Evolutionary conservation across 2,888 invertebrate species (phyloP).

Genomic region (Sabatieria punctata): DNA sequence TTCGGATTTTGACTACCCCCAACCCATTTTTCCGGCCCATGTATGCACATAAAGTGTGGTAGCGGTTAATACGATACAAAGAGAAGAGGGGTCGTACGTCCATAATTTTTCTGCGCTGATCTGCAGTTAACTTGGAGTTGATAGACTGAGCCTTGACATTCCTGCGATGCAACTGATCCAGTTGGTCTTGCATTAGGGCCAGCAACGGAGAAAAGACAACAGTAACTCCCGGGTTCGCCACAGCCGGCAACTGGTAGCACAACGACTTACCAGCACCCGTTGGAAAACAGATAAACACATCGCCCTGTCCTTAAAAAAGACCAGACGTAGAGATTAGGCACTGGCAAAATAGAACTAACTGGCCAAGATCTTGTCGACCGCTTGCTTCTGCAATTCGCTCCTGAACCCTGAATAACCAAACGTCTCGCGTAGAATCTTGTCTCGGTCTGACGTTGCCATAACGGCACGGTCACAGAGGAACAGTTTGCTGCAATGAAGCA

Average conservation of each 20-base stretch:
- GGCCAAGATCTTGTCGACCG: neutral
- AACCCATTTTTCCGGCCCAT: too few relatives aligned
- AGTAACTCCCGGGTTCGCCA: slow-evolving; percentile 57
- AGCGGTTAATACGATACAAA: too few relatives aligned
- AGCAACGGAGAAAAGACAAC: slow-evolving; percentile 87
- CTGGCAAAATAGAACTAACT: neutral
- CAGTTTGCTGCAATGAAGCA: neutral
- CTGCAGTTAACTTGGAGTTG: slow-evolving; percentile 68
- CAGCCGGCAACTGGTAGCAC: slow-evolving; percentile 87
- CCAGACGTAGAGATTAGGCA: neutral
- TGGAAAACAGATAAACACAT: slow-evolving; percentile 93
- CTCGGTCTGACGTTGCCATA: neutral
- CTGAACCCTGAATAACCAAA: neutral
- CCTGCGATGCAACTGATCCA: slow-evolving; percentile 58
- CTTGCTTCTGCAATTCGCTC: neutral
- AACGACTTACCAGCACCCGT: slow-evolving; percentile 90
- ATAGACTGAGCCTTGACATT: slow-evolving; percentile 69
- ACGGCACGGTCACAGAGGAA: neutral
- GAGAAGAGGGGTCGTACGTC: too few relatives aligned
- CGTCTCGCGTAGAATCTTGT: neutral
- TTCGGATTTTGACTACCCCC: too few relatives aligned
- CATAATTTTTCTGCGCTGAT: too few relatives aligned
- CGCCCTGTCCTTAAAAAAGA: slow-evolving; percentile 42
- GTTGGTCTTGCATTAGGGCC: slow-evolving; percentile 85
- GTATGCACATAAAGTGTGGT: too few relatives aligned